Evolutionary conservation across 2,797 vertebrate species (phyloP).

Genomic region (Oryzias dopingdopingensis): DNA sequence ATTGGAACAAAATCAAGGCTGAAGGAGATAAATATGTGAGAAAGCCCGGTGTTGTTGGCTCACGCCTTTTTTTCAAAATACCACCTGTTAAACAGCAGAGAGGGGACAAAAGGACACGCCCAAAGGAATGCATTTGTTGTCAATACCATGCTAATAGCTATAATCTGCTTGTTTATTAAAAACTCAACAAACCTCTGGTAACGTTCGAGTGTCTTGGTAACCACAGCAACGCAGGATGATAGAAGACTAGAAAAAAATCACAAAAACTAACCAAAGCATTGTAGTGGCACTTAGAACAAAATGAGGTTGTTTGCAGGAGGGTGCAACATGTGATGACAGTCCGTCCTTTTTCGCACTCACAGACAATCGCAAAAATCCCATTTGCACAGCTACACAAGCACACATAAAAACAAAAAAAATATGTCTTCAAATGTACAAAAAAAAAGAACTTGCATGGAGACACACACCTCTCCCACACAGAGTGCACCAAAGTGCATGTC

Average conservation of each 20-base stretch:
- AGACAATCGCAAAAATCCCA: neutral
- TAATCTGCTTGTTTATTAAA: constrained; percentile 35
- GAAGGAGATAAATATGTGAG: constrained; percentile 54
- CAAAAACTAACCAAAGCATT: constrained; percentile 23
- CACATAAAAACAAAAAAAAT: neutral
- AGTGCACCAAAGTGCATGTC: constrained; percentile 1
- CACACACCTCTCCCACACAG: constrained; percentile 9
- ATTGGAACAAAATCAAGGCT: constrained; percentile 59
- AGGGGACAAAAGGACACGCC: neutral
- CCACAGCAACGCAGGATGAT: constrained; percentile 46
- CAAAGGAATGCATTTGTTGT: constrained; percentile 1
- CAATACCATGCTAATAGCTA: constrained; percentile 20
- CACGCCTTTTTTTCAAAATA: constrained; percentile 12
- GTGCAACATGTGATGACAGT: too few species aligned
- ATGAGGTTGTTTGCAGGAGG: constrained; percentile 19
- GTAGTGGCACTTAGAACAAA: constrained; percentile 16
- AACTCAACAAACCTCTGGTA: constrained; percentile 31
- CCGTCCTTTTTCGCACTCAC: neutral
- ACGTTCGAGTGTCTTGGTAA: constrained; percentile 53
- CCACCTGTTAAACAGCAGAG: constrained; percentile 11
- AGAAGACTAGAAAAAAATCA: constrained; percentile 5
- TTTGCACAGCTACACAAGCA: too few species aligned
- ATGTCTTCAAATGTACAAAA: neutral
- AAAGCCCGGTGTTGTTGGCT: constrained; percentile 24
- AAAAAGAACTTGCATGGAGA: constrained; percentile 3